phyloP scores from a whole-genome alignment of 1,140 invertebrate species.

The Caenorhabditis latens region DNA sequence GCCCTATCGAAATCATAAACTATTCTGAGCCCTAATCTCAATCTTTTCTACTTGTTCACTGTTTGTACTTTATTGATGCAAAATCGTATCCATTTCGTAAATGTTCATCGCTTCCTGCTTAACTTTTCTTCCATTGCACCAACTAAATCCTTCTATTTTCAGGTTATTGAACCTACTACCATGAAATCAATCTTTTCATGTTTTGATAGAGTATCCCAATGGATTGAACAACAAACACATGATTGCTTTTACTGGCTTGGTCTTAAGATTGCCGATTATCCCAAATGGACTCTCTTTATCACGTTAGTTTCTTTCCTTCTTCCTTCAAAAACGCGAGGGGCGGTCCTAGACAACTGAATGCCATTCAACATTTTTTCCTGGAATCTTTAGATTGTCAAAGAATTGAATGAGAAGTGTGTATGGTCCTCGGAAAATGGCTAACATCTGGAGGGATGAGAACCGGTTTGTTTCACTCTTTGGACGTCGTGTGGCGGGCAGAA shows the following conservation, averaged over 20 bases:
- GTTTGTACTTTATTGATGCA: not conserved
- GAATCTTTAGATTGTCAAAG: not conserved
- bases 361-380: not conserved
- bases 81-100: not conserved
- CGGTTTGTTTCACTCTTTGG: not conserved
- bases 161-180: not conserved
- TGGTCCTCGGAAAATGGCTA: slow-evolving; percentile 42
- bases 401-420: slow-evolving; percentile 8
- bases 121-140: no score
- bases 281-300: slow-evolving; percentile 56
- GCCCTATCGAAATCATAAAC: no score
- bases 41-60: not conserved
- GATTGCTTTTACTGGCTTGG: slow-evolving; percentile 66
- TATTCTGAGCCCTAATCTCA: no score
- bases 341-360: not conserved
- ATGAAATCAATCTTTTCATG: slow-evolving; percentile 48
- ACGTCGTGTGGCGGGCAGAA: not conserved
- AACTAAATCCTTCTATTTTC: not conserved
- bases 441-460: not conserved
- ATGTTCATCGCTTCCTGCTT: not conserved
- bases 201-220: slow-evolving; percentile 47
- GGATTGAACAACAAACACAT: slow-evolving; percentile 61
- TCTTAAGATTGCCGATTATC: slow-evolving; percentile 64
- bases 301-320: slow-evolving; percentile 7
- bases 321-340: slow-evolving; percentile 7